phyloP scores from a whole-genome alignment of 2,113 vertebrate genomes.

The Triplophysa tibetana region DNA sequence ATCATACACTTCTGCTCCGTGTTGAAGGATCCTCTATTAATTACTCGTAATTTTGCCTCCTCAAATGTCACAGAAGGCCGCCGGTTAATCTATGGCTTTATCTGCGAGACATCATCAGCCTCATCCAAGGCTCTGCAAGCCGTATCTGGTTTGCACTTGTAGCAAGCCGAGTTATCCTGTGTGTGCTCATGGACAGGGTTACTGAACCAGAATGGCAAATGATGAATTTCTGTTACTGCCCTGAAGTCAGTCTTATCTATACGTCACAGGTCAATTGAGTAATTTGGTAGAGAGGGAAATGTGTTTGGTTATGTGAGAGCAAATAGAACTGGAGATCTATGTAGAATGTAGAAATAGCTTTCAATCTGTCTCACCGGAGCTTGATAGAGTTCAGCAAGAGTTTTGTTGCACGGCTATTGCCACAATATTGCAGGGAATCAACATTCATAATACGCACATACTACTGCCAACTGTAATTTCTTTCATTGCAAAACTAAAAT shows the following conservation, averaged over 20 bases:
- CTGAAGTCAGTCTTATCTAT: constrained; percentile 1
- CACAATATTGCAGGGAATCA: no score
- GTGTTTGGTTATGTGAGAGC: not conserved
- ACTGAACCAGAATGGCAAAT: not conserved
- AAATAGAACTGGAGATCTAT: not conserved
- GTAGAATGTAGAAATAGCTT: not conserved
- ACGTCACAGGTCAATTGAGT: constrained; percentile 1
- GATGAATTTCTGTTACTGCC: not conserved
- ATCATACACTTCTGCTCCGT: constrained; percentile 33
- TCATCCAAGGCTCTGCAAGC: constrained; percentile 3
- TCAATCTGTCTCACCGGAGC: no score
- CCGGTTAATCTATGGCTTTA: constrained; percentile 21
- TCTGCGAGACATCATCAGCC: constrained; percentile 24
- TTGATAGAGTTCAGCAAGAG: no score
- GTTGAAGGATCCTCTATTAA: constrained; percentile 19
- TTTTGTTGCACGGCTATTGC: no score
- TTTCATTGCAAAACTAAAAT: no score
- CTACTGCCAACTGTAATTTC: no score
- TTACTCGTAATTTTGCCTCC: constrained; percentile 7
- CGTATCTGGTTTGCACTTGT: not conserved
- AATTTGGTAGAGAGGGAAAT: not conserved
- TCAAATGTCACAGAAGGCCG: constrained; percentile 35
- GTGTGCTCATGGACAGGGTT: not conserved
- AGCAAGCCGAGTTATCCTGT: not conserved
- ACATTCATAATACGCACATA: no score